Percentiles rank a stretch among this genome's conserved stretches.
These are phyloP conservation scores for Diachrysia chrysitis DNA, from an alignment of 2,888 invertebrate species.

Conservation along the genomic window DNA sequence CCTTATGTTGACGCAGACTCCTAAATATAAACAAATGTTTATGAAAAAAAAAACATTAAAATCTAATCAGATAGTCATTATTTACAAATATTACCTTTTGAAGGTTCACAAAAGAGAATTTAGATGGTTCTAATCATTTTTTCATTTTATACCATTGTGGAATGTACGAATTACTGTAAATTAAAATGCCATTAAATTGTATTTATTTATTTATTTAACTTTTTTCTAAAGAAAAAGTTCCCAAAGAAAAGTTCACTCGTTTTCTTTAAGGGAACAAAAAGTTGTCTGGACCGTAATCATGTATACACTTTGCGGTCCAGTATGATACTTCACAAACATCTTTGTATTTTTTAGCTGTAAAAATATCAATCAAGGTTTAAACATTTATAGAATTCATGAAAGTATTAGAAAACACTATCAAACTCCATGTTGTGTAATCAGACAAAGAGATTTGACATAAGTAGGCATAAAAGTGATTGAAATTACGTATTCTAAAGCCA, in stretches of 20 bases:
- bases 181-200: neutral
- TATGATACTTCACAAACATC: constrained; percentile 69
- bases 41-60: neutral
- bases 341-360: constrained; percentile 73
- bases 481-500: too few relatives aligned
- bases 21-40: constrained; percentile 23
- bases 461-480: too few relatives aligned
- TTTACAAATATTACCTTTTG: neutral
- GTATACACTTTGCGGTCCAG: constrained; percentile 73
- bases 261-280: constrained; percentile 67
- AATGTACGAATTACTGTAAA: neutral
- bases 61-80: neutral
- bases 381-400: too few relatives aligned
- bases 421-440: too few relatives aligned
- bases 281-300: constrained; percentile 67
- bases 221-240: neutral
- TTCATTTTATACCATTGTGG: too few relatives aligned
- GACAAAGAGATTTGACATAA: too few relatives aligned
- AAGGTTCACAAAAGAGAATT: neutral
- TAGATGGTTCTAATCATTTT: neutral
- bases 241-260: neutral
- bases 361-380: neutral
- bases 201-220: constrained; percentile 1
- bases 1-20: constrained; percentile 14
- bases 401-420: too few relatives aligned